phyloP scores from a whole-genome alignment of 2,113 vertebrate species.

The Hystrix brachyura region DNA sequence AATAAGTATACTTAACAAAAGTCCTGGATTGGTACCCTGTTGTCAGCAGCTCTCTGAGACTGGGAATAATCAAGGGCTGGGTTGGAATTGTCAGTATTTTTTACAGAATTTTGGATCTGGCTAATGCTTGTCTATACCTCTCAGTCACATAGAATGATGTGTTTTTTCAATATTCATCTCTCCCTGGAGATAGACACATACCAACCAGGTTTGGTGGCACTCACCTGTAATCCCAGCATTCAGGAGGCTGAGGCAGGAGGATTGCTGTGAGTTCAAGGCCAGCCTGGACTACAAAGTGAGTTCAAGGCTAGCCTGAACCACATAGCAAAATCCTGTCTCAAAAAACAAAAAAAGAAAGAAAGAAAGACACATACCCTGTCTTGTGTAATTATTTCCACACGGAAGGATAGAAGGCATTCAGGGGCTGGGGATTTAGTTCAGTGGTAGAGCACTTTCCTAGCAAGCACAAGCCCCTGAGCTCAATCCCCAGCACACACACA shows the following conservation, averaged over 20 bases:
- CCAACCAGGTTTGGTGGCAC: not conserved
- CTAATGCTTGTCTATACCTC: not conserved
- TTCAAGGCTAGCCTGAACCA: not conserved
- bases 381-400: not conserved
- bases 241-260: not conserved
- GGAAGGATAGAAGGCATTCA: not conserved
- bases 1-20: not conserved
- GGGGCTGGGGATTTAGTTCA: no score
- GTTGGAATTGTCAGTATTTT: constrained; percentile 33
- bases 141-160: not conserved
- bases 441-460: no score
- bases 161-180: not conserved
- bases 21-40: not conserved
- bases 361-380: not conserved
- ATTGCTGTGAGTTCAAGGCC: not conserved
- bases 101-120: constrained; percentile 1
- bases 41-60: not conserved
- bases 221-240: not conserved
- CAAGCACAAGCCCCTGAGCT: no score
- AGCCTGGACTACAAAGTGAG: not conserved
- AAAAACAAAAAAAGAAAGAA: not conserved
- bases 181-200: not conserved
- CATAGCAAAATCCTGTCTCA: not conserved
- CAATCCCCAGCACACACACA: no score
- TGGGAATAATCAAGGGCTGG: constrained; percentile 12